These are phyloP conservation scores for Peromyscus polionotus DNA, from an alignment of 2,113 vertebrate species.

Conservation along the genomic window DNA sequence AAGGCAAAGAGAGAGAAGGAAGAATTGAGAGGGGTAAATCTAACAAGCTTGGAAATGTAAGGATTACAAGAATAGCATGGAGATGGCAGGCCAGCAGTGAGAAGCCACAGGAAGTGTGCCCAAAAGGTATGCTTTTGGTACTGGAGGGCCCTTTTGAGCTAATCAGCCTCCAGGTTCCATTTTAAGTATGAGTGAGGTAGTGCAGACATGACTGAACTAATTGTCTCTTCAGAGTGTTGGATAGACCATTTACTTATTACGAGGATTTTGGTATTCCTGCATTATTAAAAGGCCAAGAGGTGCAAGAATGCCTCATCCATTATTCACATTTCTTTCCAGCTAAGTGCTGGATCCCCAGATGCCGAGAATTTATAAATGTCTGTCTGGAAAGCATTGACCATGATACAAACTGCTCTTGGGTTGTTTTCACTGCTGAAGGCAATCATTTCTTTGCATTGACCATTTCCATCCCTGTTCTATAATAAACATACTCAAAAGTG, in stretches of 20 bases:
- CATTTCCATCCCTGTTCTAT: not conserved
- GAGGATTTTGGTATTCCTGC: slow-evolving; percentile 83
- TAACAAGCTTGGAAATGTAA: not conserved
- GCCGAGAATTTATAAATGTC: slow-evolving; percentile 84
- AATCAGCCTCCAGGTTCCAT: not conserved
- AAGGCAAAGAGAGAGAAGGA: not conserved
- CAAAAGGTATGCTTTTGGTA: not conserved
- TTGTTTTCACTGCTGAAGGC: not conserved
- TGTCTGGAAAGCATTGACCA: slow-evolving; percentile 79
- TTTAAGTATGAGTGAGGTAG: not conserved
- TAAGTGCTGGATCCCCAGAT: slow-evolving; percentile 84
- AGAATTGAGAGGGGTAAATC: not conserved
- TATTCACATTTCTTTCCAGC: slow-evolving; percentile 88
- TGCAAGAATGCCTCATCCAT: slow-evolving; percentile 80
- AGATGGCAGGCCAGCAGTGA: not conserved
- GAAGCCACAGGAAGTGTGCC: not conserved
- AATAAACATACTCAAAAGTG: slow-evolving; percentile 18
- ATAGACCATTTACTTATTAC: slow-evolving; percentile 42
- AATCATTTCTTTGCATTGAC: not conserved
- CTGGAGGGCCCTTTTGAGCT: not conserved
- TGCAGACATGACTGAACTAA: not conserved
- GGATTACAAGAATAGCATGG: not conserved
- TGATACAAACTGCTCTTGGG: not conserved
- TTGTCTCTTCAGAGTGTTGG: not conserved
- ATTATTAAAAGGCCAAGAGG: slow-evolving; percentile 85